These are phyloP conservation scores for Coptotermes formosanus DNA, from an alignment of 1,140 invertebrate species.

Conservation along the genomic window DNA sequence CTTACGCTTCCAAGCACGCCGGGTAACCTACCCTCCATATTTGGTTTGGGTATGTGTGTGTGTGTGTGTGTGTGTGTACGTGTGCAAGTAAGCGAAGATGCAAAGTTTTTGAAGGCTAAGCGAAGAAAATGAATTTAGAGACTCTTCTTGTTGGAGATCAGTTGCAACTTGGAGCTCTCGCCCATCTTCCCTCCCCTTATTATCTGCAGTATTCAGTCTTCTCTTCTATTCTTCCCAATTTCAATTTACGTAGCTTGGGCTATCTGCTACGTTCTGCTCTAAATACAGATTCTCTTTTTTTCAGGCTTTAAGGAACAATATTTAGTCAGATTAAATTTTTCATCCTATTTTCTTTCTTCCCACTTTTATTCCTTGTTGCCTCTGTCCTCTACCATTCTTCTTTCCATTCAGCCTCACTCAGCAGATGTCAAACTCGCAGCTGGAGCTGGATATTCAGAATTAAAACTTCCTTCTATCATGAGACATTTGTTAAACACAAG, in stretches of 20 bases:
- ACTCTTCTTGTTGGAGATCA: not conserved
- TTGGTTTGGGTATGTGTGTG: not conserved
- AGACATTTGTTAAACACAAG: too few relatives aligned
- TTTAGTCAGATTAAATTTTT: not conserved
- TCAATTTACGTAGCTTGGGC: not conserved
- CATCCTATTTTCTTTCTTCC: not conserved
- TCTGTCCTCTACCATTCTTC: not conserved
- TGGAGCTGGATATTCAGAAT: not conserved
- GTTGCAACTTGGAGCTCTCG: not conserved
- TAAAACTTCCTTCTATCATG: not conserved
- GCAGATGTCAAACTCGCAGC: not conserved
- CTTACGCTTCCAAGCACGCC: not conserved
- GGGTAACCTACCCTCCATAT: not conserved
- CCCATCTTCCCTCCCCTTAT: not conserved
- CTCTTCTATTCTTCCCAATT: not conserved
- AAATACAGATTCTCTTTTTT: not conserved
- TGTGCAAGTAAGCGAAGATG: not conserved
- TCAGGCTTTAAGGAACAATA: not conserved
- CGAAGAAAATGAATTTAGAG: slow-evolving; percentile 4
- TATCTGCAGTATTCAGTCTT: not conserved
- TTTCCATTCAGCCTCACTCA: not conserved
- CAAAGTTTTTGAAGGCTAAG: slow-evolving; percentile 5
- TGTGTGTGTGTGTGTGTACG: not conserved
- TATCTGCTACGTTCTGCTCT: not conserved
- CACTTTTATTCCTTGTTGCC: not conserved